Evolutionary conservation across 2,113 vertebrate species (phyloP), one percentile per base, ranked within the genome.

Genomic region (Chlorodrepanis virens): DNA sequence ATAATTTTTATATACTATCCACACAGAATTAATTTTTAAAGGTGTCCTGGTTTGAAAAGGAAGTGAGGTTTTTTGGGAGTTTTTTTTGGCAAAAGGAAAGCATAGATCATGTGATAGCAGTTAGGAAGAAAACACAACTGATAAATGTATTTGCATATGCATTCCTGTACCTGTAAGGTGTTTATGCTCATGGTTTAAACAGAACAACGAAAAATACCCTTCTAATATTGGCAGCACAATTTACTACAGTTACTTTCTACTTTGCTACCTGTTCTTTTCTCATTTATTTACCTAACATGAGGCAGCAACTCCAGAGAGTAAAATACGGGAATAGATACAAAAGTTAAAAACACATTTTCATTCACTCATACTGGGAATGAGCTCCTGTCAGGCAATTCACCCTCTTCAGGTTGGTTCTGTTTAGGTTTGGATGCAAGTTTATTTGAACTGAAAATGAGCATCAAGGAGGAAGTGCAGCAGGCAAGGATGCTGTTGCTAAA

Each of bases 401-500:
- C 23, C 29, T 5, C 35, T 35, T 17, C 16, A 56, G 11, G 10
- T 21, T 0, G 0, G 35, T 0, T 2, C 18, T 80, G 33, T n/a
- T 39, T 14, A 28, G 7, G 23, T 39, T 50, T 10, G 7, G 20
- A 47, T 42, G 28, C 14, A 65, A 70, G 4, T n/a, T 50, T 45
- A 54, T 49, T 33, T 44, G 35, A 65, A 60, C 12, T 45, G 25
- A 80, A 86, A 88, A 56, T 14, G 1, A 49, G 20, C 44, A 20
- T 49, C 60, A 87, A 87, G 60, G 21, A 89, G 81, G 29, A 65
- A 70, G 37, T 15, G 31, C 45, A 68, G 25, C 27, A 65, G 31
- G 6, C 25, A 83, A 76, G 45, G 59, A 39, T 2, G 2, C 25
- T 7, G 15, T 12, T 52, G 50, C 50, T 75, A 35, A 88, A 86